Evolutionary conservation across 2,888 invertebrate genomes (phyloP).

Genomic region (Phoenoteleia sp.): DNA sequence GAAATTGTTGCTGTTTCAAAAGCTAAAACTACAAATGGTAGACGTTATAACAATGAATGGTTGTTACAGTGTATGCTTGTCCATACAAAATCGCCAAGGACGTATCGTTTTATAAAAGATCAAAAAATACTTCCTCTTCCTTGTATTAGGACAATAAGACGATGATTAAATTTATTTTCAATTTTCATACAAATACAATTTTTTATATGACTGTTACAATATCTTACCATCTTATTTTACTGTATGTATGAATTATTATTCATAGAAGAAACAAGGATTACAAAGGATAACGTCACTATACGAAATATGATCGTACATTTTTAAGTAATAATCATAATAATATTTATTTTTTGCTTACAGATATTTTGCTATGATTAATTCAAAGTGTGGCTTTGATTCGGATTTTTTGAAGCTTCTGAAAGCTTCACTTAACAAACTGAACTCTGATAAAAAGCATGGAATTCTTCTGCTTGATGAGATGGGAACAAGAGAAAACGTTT

Average conservation of each 20-base stretch:
- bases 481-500: slow-evolving; percentile 5
- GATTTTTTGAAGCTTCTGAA: slow-evolving; percentile 5
- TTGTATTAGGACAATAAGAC: background rate
- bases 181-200: too few relatives aligned
- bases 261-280: too few relatives aligned
- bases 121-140: slow-evolving; percentile 3
- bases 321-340: too few relatives aligned
- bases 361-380: slow-evolving; percentile 16
- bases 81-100: slow-evolving; percentile 16
- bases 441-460: slow-evolving; percentile 1
- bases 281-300: too few relatives aligned
- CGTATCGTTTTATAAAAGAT: background rate
- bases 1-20: slow-evolving; percentile 8
- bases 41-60: slow-evolving; percentile 27
- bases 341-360: background rate
- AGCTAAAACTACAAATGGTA: background rate
- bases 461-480: slow-evolving; percentile 7
- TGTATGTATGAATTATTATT: too few relatives aligned
- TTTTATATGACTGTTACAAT: too few relatives aligned
- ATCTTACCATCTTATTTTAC: too few relatives aligned
- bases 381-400: slow-evolving; percentile 11
- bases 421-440: background rate
- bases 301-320: too few relatives aligned
- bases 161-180: background rate
- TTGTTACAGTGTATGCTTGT: slow-evolving; percentile 13